Base-by-base conservation (phyloP, 2,797 vertebrate species). In the Austrolebias charrua region DNA sequence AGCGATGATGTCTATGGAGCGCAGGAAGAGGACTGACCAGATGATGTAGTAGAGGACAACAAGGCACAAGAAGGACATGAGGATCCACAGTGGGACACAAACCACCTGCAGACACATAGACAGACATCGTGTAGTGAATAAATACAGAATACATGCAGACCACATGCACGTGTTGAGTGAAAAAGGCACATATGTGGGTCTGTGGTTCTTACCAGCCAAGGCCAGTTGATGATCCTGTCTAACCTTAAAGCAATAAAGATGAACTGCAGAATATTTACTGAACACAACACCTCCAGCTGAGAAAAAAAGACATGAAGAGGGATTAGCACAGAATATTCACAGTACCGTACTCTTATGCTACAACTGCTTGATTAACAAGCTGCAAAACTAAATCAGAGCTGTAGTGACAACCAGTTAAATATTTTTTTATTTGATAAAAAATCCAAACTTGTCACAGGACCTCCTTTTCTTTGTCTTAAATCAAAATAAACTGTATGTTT, bases 241-340 rank as follows among this genome's bases (percentile, higher is more conserved):
- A 99, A 88, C 86, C 92, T 94, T 81, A 99, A 93, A 73, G 97
- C 97, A 81, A 99, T 99, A 92, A 99, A 99, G 91, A 99, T 99
- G 88, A 99, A 99, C 92, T 99, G 97, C 2, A 99, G 94, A 64
- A 99, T 99, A 85, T 99, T 99, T 57, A 99, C 97, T 2, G 97
- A 99, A 79, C 97, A 99, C 86, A 99, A 84, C 68, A 98, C 98
- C 92, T 99, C 97, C 92, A 99, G 90, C 97, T 99, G 88, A 76
- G 83, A 28, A 66, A 85, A 79, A n/a, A n/a, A 48, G 35, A 3
- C 42, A 0, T 9, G 13, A 29, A 14, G 35, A 19, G 14, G 16
- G 12, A 48, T 57, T 16, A 24, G n/a, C n/a, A 7, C 18, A 16
- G 24, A 24, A 24, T 24, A 24, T 24, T 24, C 24, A 24, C 24